phyloP scores from a whole-genome alignment of 2,888 invertebrate genomes.

The Diarsia mendica region DNA sequence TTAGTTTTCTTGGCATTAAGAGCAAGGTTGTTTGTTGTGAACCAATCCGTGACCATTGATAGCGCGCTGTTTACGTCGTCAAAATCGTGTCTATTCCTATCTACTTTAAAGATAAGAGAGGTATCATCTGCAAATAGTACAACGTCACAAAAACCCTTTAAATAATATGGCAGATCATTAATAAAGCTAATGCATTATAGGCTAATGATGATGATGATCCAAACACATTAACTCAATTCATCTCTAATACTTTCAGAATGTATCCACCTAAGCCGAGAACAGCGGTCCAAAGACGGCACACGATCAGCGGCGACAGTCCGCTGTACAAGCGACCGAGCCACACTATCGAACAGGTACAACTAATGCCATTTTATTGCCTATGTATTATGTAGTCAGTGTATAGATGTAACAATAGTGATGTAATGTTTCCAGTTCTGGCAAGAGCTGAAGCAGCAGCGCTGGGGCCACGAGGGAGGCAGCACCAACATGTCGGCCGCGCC shows the following conservation, averaged over 20 bases:
- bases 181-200: too few relatives aligned
- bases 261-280: conserved; percentile 94
- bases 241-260: conserved; percentile 82
- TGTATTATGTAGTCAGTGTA: not conserved
- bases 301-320: conserved; percentile 96
- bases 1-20: too few relatives aligned
- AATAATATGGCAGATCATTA: too few relatives aligned
- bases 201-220: not conserved
- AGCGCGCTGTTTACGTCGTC: too few relatives aligned
- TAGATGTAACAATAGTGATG: not conserved
- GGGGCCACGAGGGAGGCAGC: conserved; percentile 73
- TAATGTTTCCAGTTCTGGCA: conserved; percentile 91
- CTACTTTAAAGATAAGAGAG: too few relatives aligned
- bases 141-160: too few relatives aligned
- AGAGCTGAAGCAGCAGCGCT: conserved; percentile 91
- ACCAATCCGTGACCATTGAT: too few relatives aligned
- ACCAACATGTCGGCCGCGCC: conserved; percentile 78
- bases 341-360: conserved; percentile 92
- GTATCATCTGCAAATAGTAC: too few relatives aligned
- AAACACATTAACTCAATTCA: too few relatives aligned
- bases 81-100: too few relatives aligned
- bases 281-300: conserved; percentile 92
- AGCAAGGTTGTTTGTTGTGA: too few relatives aligned
- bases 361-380: too few relatives aligned
- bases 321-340: conserved; percentile 91